Conservation (phyloP, 2,113 vertebrate genomes). For the Pithys albifrons region DNA sequence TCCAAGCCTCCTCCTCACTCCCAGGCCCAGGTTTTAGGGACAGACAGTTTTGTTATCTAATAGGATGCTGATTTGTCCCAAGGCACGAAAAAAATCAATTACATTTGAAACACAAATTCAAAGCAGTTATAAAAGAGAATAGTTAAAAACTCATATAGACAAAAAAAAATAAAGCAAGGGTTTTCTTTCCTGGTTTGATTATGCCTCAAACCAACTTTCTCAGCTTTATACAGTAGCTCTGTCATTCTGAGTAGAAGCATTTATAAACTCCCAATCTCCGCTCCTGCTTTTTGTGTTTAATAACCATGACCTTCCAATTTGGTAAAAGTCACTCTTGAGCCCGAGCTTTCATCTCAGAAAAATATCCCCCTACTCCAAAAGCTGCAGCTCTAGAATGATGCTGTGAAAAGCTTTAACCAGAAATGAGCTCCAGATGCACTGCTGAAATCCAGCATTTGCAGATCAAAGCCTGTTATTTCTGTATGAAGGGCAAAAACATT, state of each 20-base stretch:
- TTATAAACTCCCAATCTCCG: neutral
- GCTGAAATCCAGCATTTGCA: conserved; percentile 34
- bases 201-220: neutral
- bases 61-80: neutral
- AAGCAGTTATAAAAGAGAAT: neutral
- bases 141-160: neutral
- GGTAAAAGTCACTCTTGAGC: conserved; percentile 6
- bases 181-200: neutral
- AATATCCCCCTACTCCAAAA: conserved; percentile 5
- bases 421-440: conserved; percentile 49
- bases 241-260: neutral
- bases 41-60: neutral
- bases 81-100: neutral
- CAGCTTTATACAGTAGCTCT: conserved; percentile 4
- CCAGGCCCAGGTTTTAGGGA: neutral
- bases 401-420: conserved; percentile 19
- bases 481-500: neutral
- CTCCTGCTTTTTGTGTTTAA: conserved; percentile 31
- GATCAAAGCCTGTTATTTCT: conserved; percentile 31
- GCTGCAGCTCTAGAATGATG: neutral
- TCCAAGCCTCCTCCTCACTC: neutral
- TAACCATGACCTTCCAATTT: neutral
- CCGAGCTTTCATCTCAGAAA: conserved; percentile 33
- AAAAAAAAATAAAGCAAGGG: neutral
- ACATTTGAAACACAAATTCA: neutral